Percentiles rank a stretch among this genome's conserved stretches.
phyloP scores from a whole-genome alignment of 1,140 invertebrate genomes.

The Lepidotrigona ventralis region DNA sequence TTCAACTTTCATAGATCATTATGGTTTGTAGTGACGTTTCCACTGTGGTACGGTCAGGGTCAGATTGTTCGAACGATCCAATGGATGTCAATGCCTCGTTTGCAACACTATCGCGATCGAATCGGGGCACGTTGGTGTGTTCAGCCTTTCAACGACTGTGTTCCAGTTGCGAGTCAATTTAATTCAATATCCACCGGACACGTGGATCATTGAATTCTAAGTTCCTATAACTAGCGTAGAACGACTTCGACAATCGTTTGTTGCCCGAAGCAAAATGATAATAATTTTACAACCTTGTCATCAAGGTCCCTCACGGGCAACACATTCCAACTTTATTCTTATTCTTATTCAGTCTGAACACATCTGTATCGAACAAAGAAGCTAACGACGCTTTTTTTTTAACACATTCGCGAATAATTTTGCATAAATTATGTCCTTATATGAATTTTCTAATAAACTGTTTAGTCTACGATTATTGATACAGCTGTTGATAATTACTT shows the following conservation, averaged over 20 bases:
- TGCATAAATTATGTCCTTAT: too few relatives aligned
- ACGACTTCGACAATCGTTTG: neutral
- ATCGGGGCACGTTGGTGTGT: neutral
- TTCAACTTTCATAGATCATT: neutral
- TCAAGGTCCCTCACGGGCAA: neutral
- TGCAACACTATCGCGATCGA: too few relatives aligned
- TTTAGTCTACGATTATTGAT: too few relatives aligned
- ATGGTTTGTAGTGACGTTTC: neutral
- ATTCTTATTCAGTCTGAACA: neutral
- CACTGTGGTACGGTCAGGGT: neutral
- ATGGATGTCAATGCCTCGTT: neutral
- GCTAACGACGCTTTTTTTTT: too few relatives aligned
- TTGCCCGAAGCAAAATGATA: neutral
- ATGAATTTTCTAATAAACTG: too few relatives aligned
- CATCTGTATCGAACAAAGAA: too few relatives aligned
- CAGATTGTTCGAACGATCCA: neutral
- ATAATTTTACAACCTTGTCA: neutral
- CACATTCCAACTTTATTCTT: too few relatives aligned
- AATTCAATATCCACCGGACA: neutral
- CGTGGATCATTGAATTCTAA: neutral
- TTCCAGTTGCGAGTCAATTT: neutral
- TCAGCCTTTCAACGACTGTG: neutral
- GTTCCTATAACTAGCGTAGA: neutral
- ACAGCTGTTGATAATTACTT: too few relatives aligned
- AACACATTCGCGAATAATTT: too few relatives aligned